These are phyloP conservation scores for Euclidia mi DNA, from an alignment of 2,888 invertebrate species.

Conservation along the genomic window DNA sequence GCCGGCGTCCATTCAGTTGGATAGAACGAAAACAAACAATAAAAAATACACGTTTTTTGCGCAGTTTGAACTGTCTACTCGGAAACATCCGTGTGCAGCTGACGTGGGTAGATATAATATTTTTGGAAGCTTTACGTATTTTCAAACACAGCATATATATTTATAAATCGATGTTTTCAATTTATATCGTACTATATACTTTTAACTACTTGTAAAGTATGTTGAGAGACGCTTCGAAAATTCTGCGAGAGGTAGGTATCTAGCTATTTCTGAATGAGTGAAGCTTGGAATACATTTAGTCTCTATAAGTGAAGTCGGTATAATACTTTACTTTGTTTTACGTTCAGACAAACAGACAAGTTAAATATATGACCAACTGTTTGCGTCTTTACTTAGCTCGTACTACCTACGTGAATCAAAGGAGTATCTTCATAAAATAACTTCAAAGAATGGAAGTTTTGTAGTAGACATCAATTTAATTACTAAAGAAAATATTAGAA, in stretches of 20 bases:
- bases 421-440: too few species aligned
- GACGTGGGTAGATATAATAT: slow-evolving; percentile 9
- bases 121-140: slow-evolving; percentile 13
- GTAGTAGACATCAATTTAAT: too few species aligned
- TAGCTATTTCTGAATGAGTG: neutral
- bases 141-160: slow-evolving; percentile 9
- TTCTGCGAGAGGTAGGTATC: neutral
- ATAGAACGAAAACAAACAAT: neutral
- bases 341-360: slow-evolving; percentile 6
- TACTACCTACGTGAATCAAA: too few species aligned
- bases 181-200: neutral
- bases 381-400: slow-evolving; percentile 1
- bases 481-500: too few species aligned
- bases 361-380: slow-evolving; percentile 5
- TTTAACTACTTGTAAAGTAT: slow-evolving; percentile 10
- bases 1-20: too few species aligned
- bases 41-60: too few species aligned
- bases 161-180: slow-evolving; percentile 12
- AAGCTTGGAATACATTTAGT: neutral
- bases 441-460: too few species aligned
- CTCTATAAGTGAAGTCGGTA: neutral
- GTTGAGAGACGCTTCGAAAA: neutral
- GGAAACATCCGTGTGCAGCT: slow-evolving; percentile 15
- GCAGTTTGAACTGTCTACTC: neutral
- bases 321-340: slow-evolving; percentile 13